Evolutionary conservation across 2,888 invertebrate species (phyloP).

Genomic region (Agrenia bidenticulata): DNA sequence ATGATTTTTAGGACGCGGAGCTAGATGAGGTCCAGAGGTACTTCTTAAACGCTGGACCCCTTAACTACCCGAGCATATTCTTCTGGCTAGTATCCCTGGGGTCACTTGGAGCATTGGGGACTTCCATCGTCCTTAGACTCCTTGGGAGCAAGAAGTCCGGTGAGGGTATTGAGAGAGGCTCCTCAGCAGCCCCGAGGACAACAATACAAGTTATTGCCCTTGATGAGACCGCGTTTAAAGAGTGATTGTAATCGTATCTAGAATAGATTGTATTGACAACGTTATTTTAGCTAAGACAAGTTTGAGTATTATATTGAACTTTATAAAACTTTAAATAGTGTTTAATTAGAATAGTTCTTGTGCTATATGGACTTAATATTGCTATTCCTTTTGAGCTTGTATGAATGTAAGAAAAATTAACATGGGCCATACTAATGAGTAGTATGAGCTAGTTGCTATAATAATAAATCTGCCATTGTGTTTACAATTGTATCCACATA

Average conservation of each 20-base stretch:
- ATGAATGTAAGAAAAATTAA: no score
- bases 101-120: constrained; percentile 23
- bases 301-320: no score
- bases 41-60: constrained; percentile 30
- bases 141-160: constrained; percentile 11
- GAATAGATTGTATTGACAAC: background rate
- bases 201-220: constrained; percentile 18
- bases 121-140: constrained; percentile 22
- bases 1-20: constrained; percentile 30
- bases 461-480: no score
- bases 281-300: no score
- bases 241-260: background rate
- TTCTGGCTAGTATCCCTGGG: constrained; percentile 36
- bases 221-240: constrained; percentile 18
- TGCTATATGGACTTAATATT: no score
- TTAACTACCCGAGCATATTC: constrained; percentile 38
- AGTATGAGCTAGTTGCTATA: no score
- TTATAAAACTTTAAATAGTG: no score
- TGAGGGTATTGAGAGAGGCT: background rate
- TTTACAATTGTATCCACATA: no score
- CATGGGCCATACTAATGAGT: no score
- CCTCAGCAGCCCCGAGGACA: constrained; percentile 8
- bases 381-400: no score
- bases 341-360: no score
- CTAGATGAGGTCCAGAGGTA: constrained; percentile 36